Evolutionary conservation across 2,888 invertebrate genomes (phyloP).

Genomic region (Drosophila yooni): DNA sequence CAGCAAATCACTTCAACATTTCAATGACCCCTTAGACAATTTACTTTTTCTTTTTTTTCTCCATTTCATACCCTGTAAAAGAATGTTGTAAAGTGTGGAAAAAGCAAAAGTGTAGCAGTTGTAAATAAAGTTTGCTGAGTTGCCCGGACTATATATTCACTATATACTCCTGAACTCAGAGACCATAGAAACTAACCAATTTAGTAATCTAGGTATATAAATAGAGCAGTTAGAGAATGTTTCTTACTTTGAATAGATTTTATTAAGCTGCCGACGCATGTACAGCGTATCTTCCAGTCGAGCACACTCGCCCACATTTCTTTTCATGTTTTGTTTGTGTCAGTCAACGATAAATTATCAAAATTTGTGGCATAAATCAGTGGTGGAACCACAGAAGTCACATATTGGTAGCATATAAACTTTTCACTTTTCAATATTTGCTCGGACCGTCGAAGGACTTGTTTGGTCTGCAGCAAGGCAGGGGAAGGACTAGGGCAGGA

Average conservation of each 20-base stretch:
- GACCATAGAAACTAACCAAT: background rate
- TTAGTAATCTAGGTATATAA: background rate
- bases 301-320: background rate
- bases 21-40: conserved; percentile 36
- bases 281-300: conserved; percentile 7
- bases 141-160: background rate
- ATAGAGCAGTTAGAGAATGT: background rate
- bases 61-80: conserved; percentile 8
- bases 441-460: conserved; percentile 43
- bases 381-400: conserved; percentile 39
- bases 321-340: conserved; percentile 1
- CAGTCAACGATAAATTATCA: conserved; percentile 78
- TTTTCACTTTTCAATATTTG: conserved; percentile 81
- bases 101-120: background rate
- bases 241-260: background rate
- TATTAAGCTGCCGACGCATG: background rate
- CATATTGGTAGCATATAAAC: conserved; percentile 66
- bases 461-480: conserved; percentile 15
- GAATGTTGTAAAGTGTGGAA: background rate
- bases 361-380: conserved; percentile 82
- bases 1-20: conserved; percentile 46
- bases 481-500: conserved; percentile 10
- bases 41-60: background rate
- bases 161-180: background rate
- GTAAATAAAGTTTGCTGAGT: background rate